Conservation (phyloP, 2,888 invertebrate species). For the Caenorhabditis japonica region DNA sequence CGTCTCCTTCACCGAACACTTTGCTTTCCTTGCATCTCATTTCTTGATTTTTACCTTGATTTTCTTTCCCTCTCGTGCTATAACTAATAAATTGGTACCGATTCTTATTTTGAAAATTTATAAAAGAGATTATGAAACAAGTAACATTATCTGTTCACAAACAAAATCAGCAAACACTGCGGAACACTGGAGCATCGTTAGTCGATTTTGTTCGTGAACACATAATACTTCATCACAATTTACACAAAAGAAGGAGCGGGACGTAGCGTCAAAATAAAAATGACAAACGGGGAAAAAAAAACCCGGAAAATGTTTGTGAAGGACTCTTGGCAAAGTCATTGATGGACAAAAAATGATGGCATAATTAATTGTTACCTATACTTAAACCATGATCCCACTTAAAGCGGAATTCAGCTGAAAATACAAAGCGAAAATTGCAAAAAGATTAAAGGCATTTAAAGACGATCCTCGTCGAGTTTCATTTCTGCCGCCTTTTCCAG, state of each 20-base stretch:
- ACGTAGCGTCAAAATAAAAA: no score
- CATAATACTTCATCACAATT: slow-evolving; percentile 46
- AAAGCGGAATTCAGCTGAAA: slow-evolving; percentile 4
- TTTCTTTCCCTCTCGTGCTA: slow-evolving; percentile 14
- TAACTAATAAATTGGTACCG: slow-evolving; percentile 5
- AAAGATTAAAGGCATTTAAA: background rate
- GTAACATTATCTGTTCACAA: background rate
- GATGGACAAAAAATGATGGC: background rate
- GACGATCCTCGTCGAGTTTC: slow-evolving; percentile 44
- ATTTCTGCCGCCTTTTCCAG: slow-evolving; percentile 56
- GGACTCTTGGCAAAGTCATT: slow-evolving; percentile 25
- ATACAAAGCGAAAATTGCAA: background rate
- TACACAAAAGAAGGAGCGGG: slow-evolving; percentile 28
- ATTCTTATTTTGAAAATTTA: no score
- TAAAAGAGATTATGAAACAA: no score
- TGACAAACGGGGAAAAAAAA: slow-evolving; percentile 7
- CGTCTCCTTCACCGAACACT: slow-evolving; percentile 8
- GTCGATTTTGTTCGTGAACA: no score
- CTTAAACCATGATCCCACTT: slow-evolving; percentile 35
- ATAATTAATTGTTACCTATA: no score
- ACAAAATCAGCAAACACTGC: background rate
- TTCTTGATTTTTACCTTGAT: background rate
- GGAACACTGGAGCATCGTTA: slow-evolving; percentile 3
- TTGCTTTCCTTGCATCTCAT: slow-evolving; percentile 42
- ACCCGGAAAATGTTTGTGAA: slow-evolving; percentile 35